Evolutionary conservation across 2,113 vertebrate genomes (phyloP).

Genomic region (Caracal caracal): DNA sequence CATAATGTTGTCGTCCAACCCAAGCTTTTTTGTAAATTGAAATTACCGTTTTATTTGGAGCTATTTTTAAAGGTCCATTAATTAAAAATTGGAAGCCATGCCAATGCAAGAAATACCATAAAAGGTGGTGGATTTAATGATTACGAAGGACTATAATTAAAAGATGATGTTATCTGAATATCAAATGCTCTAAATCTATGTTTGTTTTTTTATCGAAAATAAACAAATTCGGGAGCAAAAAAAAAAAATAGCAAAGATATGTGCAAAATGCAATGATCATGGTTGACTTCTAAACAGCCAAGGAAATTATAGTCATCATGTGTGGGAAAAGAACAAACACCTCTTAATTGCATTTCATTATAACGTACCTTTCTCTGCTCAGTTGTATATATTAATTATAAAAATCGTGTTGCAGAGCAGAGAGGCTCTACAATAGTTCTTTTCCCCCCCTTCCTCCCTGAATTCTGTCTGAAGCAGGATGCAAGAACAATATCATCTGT

Average conservation of each 20-base stretch:
- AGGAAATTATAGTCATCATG: conserved; percentile 91
- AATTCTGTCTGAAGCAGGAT: conserved; percentile 89
- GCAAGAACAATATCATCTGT: conserved; percentile 91
- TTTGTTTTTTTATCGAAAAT: conserved; percentile 88
- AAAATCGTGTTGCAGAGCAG: conserved; percentile 88
- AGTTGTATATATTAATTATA: conserved; percentile 94
- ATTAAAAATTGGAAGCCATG: conserved; percentile 67
- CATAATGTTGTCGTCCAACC: conserved; percentile 61
- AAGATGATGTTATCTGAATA: conserved; percentile 84
- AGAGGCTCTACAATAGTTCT: conserved; percentile 87
- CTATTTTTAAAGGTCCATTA: conserved; percentile 79
- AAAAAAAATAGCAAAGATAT: conserved; percentile 83
- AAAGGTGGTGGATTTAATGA: conserved; percentile 81
- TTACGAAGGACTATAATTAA: conserved; percentile 81
- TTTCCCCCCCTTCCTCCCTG: conserved; percentile 82
- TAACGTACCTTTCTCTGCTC: conserved; percentile 90
- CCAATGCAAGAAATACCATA: conserved; percentile 69
- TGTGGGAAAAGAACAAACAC: conserved; percentile 90
- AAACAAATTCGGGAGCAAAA: conserved; percentile 86
- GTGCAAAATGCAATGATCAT: conserved; percentile 88
- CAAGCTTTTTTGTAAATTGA: conserved; percentile 69
- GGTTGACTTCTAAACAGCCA: conserved; percentile 90
- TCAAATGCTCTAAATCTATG: conserved; percentile 81
- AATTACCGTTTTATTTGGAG: conserved; percentile 78
- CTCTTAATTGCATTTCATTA: conserved; percentile 93